Conservation (phyloP, 2,888 invertebrate genomes). For the Rotaria macrura region DNA sequence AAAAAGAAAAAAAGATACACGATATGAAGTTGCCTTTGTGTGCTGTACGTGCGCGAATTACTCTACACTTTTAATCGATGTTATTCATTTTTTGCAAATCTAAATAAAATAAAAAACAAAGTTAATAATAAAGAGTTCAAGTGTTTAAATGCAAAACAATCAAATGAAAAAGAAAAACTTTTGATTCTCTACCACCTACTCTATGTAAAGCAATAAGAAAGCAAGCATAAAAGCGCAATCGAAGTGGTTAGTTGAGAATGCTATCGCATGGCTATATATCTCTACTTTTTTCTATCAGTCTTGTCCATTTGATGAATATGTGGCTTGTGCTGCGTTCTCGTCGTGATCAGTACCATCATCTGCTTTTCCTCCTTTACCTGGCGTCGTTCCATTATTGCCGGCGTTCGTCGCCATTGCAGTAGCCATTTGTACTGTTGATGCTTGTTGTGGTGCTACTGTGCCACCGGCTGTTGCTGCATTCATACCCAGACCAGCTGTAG, state of each 20-base stretch:
- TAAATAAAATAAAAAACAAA: background rate
- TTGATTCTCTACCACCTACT: background rate
- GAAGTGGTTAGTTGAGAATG: background rate
- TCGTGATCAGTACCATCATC: background rate
- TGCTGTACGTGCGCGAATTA: background rate
- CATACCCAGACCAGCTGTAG: background rate
- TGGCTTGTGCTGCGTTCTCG: background rate
- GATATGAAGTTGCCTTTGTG: background rate
- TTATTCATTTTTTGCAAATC: background rate
- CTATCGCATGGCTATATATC: background rate
- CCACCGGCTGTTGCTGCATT: background rate
- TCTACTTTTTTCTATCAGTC: constrained; percentile 1
- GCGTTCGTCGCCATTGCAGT: background rate
- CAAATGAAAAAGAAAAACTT: background rate
- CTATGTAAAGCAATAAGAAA: too few species aligned
- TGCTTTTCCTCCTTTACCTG: background rate
- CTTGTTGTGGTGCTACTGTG: background rate
- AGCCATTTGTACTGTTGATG: background rate
- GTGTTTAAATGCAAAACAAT: too few species aligned
- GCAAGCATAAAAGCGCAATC: background rate
- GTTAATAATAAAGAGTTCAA: background rate
- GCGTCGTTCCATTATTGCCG: background rate
- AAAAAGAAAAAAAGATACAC: background rate
- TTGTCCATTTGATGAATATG: background rate
- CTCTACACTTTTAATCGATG: background rate